Conservation (phyloP, 1,140 invertebrate species). For the Drosophila kepulauana region DNA sequence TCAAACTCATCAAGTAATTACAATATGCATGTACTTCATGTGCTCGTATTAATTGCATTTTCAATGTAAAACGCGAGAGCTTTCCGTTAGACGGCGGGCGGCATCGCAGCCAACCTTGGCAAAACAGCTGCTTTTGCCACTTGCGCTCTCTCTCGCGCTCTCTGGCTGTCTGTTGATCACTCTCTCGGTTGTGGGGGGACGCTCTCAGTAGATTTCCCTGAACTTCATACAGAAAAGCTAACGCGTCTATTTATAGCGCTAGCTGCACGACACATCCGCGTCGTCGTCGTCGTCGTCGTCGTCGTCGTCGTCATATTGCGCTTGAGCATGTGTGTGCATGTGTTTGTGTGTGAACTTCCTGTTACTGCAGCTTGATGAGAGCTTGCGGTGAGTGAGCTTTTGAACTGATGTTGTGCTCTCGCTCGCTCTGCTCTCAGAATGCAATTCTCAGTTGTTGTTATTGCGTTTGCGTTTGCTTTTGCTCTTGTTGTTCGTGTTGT, state of each 20-base stretch:
- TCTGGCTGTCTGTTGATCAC: neutral
- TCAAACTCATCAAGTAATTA: constrained; percentile 16
- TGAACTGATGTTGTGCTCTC: constrained; percentile 28
- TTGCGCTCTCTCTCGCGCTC: constrained; percentile 11
- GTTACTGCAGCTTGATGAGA: constrained; percentile 49
- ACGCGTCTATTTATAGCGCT: constrained; percentile 71
- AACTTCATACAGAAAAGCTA: constrained; percentile 77
- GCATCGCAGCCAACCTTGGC: constrained; percentile 65
- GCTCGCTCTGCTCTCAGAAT: constrained; percentile 39
- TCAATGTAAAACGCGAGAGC: constrained; percentile 69
- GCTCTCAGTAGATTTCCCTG: constrained; percentile 75
- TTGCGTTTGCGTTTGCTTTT: constrained; percentile 9
- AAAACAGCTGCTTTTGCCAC: constrained; percentile 42
- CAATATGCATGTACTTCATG: constrained; percentile 38
- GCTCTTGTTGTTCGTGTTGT: constrained; percentile 27
- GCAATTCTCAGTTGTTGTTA: constrained; percentile 43
- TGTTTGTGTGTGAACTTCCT: constrained; percentile 57
- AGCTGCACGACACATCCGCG: constrained; percentile 51
- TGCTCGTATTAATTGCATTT: constrained; percentile 60
- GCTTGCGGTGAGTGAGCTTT: constrained; percentile 32
- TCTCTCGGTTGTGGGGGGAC: neutral
- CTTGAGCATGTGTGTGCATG: neutral
- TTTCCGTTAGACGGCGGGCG: constrained; percentile 65
- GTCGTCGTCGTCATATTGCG: constrained; percentile 23
- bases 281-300: constrained; percentile 36